A percentile compares a stretch with the other conserved stretches of the same genome.
Evolutionary conservation across 2,888 invertebrate genomes (phyloP).

Genomic region (Cephus pygmeus): DNA sequence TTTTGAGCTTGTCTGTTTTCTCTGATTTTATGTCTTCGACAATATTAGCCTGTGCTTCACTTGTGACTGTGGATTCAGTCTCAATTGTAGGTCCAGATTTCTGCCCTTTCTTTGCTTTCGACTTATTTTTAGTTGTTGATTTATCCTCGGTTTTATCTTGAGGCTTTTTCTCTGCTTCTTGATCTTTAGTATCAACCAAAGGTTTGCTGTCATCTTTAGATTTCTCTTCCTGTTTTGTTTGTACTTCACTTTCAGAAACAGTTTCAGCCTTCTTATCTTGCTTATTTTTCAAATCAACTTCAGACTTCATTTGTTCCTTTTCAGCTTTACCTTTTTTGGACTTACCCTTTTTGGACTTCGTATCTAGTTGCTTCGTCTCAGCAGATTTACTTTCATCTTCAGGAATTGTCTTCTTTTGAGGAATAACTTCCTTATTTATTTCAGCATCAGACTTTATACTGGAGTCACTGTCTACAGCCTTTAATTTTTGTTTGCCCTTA

Average conservation of each 20-base stretch:
- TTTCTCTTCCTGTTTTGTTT: neutral
- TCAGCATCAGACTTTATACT: neutral
- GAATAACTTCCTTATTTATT: conserved; percentile 1
- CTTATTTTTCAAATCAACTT: neutral
- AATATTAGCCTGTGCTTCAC: neutral
- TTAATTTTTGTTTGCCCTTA: conserved; percentile 28
- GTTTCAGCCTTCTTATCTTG: neutral
- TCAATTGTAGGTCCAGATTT: neutral
- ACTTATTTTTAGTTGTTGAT: neutral
- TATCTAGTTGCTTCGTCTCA: neutral
- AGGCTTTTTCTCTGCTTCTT: neutral
- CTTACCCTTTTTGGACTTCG: neutral
- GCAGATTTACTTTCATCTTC: conserved; percentile 9
- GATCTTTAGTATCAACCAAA: neutral
- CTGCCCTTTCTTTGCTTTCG: neutral
- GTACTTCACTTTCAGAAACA: neutral
- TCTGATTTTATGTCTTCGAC: neutral
- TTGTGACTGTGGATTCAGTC: neutral
- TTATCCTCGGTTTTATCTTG: neutral
- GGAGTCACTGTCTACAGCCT: conserved; percentile 4
- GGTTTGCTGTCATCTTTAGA: no score
- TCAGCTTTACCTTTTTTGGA: conserved; percentile 8
- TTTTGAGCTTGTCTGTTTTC: neutral
- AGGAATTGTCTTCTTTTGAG: neutral
- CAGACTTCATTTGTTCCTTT: neutral